phyloP scores from a whole-genome alignment of 1,140 invertebrate genomes.

The Trachymyrmex septentrionalis region DNA sequence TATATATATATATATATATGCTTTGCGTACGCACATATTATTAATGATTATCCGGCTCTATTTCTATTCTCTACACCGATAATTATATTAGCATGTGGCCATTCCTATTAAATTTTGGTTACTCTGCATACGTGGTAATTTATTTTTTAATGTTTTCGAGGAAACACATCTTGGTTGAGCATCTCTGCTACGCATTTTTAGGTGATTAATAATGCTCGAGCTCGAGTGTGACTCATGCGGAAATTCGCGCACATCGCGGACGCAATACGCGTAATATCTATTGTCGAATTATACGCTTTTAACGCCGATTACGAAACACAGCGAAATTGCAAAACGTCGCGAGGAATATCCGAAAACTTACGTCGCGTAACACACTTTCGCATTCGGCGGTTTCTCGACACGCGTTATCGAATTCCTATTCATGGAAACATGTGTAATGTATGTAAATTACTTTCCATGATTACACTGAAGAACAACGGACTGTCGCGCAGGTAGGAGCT shows the following conservation, averaged over 20 bases:
- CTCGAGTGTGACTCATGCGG: not conserved
- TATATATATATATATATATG: too few relatives aligned
- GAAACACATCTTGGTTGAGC: conserved; percentile 45
- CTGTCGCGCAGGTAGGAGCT: not conserved
- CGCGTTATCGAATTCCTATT: conserved; percentile 36
- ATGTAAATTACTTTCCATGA: conserved; percentile 9
- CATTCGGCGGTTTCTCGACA: not conserved
- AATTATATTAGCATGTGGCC: not conserved
- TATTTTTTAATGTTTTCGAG: conserved; percentile 24
- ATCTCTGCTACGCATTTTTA: conserved; percentile 56
- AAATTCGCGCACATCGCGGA: conserved; percentile 38
- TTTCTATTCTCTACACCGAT: not conserved
- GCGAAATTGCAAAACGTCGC: not conserved
- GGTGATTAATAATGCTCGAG: conserved; percentile 60
- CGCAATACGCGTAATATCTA: not conserved
- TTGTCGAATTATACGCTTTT: conserved; percentile 39
- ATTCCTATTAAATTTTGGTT: not conserved
- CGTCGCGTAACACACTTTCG: not conserved
- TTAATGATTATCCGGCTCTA: not conserved
- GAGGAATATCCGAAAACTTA: not conserved
- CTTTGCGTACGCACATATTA: not conserved
- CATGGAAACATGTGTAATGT: not conserved
- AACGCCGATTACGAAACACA: not conserved
- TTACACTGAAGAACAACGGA: not conserved
- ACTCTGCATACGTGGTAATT: not conserved